Percentiles rank a stretch among this genome's conserved stretches.
Evolutionary conservation across 2,797 vertebrate species (phyloP).

Genomic region (Centropyge bicolor): DNA sequence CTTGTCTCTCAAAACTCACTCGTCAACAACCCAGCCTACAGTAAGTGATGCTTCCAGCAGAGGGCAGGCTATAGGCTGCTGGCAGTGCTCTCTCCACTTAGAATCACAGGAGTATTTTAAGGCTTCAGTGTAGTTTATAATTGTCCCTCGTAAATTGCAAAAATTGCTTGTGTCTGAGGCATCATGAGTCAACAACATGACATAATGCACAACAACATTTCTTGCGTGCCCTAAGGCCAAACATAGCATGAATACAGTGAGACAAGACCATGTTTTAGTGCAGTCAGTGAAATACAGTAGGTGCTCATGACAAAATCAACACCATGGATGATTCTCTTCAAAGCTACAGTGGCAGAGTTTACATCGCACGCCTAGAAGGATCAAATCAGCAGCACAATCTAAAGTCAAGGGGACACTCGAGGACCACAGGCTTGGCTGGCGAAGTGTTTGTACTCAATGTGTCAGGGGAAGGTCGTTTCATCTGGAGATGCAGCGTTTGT

Average conservation of each 20-base stretch:
- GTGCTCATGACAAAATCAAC: conserved; percentile 14
- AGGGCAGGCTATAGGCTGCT: conserved; percentile 66
- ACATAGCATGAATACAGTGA: neutral
- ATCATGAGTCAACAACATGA: conserved; percentile 32
- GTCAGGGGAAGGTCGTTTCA: conserved; percentile 67
- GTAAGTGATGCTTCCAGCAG: conserved; percentile 71
- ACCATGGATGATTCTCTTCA: conserved; percentile 20
- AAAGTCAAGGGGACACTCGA: conserved; percentile 30
- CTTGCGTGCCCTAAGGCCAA: conserved; percentile 14
- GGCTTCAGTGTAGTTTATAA: conserved; percentile 12
- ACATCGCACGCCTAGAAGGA: conserved; percentile 9
- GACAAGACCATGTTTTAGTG: conserved; percentile 13
- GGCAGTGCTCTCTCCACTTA: conserved; percentile 20
- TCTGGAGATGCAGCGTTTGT: conserved; percentile 40
- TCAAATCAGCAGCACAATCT: conserved; percentile 55
- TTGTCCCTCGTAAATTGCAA: conserved; percentile 35
- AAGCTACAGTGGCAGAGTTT: conserved; percentile 21
- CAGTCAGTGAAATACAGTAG: conserved; percentile 14
- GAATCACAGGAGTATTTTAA: conserved; percentile 37
- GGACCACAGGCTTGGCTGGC: conserved; percentile 34
- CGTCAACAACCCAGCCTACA: conserved; percentile 25
- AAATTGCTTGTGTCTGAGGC: conserved; percentile 27
- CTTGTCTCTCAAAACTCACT: neutral
- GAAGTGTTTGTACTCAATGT: conserved; percentile 58
- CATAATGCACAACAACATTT: conserved; percentile 11